Evolutionary conservation across 1,140 invertebrate species (phyloP), one percentile per base, ranked within the genome.

Genomic region (Cotesia glomerata): DNA sequence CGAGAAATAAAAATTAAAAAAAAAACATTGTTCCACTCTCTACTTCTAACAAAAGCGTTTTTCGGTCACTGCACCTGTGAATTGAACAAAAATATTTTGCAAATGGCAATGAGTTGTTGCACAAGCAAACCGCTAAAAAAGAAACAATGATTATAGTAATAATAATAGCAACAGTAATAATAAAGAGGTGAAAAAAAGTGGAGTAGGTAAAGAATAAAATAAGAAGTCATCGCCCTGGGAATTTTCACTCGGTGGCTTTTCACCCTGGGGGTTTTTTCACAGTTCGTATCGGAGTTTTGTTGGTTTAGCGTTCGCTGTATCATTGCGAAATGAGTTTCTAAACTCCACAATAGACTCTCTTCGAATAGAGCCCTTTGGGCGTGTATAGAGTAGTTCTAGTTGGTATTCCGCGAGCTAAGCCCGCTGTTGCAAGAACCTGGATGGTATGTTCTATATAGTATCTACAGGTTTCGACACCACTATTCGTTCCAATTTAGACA

Each of bases 51-150:
- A 45, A 54, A 71, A 64, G 61, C 45, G 61, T 65, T 71, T 71
- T 61, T 71, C 69, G 69, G 69, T 71, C 69, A 71, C 11, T 64
- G 61, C 64, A 61, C 62, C 56, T 65, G 64, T 65, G 61, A 26
- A 49, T 14, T n/a, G 16, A 52, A 14, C 4, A 32, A 71, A 65
- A 45, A 45, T 5, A 45, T 45, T 64, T 14, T 14, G 8, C 14
- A 49, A 32, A 63, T 63, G 69, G 58, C 36, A 61, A 62, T 51
- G 58, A 70, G n/a, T 61, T 61, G 39, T 36, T 39, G 49, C 35
- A 39, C 34, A 26, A 65, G 9, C 26, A 58, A 18, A 56, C 16
- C 54, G n/a, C 13, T 51, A 26, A 32, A 34, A 58, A 72, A 62
- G 18, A 62, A 14, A 61, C 9, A 13, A 36, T 18, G 36, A 34